phyloP scores from a whole-genome alignment of 2,113 vertebrate species.

The Galeopterus variegatus region DNA sequence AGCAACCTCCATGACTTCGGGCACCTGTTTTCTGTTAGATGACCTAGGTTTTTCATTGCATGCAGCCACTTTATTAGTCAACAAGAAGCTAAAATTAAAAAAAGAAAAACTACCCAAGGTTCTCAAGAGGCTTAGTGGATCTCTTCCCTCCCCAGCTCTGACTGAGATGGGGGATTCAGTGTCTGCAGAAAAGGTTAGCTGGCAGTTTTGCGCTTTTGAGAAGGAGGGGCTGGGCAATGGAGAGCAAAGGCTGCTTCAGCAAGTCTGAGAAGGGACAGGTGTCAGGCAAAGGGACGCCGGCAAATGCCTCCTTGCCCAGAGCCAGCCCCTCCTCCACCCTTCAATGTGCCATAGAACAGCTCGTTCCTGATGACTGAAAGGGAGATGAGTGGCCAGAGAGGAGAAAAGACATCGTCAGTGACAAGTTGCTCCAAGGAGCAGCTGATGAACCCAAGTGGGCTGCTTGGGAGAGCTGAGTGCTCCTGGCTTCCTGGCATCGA shows the following conservation, averaged over 20 bases:
- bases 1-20: neutral
- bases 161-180: neutral
- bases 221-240: neutral
- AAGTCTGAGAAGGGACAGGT: neutral
- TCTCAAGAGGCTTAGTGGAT: conserved; percentile 42
- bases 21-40: neutral
- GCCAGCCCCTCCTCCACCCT: neutral
- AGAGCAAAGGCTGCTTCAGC: too few species aligned
- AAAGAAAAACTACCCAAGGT: neutral
- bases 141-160: neutral
- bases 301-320: neutral
- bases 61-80: neutral
- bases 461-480: neutral
- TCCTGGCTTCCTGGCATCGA: neutral
- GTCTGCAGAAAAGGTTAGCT: neutral
- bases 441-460: neutral
- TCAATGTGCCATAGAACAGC: neutral
- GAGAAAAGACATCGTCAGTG: accelerated
- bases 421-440: neutral
- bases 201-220: neutral
- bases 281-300: neutral
- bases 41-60: neutral
- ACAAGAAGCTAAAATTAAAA: conserved; percentile 50
- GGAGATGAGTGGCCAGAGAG: neutral
- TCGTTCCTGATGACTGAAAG: neutral